Evolutionary conservation across 23 tunicate genomes (phyloP), one percentile per base, ranked within the genome.

Genomic region (Phallusia fumigata): DNA sequence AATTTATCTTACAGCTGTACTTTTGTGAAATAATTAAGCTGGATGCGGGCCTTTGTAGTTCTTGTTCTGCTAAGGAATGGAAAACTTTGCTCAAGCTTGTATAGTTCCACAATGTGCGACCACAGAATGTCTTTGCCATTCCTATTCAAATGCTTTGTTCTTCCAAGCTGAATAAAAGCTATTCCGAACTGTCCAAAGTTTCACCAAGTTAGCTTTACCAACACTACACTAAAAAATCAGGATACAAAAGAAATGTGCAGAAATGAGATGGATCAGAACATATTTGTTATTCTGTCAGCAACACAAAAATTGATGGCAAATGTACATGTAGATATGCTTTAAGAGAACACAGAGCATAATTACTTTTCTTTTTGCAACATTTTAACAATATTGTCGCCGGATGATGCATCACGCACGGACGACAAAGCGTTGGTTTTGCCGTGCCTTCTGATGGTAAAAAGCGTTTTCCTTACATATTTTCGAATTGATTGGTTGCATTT

Each of bases 241-340:
- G 10, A 10, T 40, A 40, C 5, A 10, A 10, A 40, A 5, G 10
- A 40, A 40, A 40, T 40, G 10, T 40, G 10, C 50, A 28, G 18
- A 79, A 52, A 79, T 47, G 83, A 49, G 40, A 50, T 51, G 83
- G 72, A 51, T 53, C 65, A 26, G 35, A 74, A 31, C 34, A 30
- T 28, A 74, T 74, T 11, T 3, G 19, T 16, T 3, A 30, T 24
- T 5, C 35, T 6, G 30, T 74, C 44, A 18, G 77, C 2, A 21
- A 6, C 35, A 74, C 30, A 33, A 3, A 2, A 30, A 74, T 74
- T 74, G 40, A 3, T 18, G n/a, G 77, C 77, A 28, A 30, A 8
- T 1, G 19, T 11, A 18, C n/a, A 33, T n/a, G n/a, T n/a, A n/a
- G n/a, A n/a, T n/a, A n/a, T n/a, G n/a, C n/a, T n/a, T n/a, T n/a